These are phyloP conservation scores for Drosophila greeni DNA, from an alignment of 2,888 invertebrate species.

Conservation along the genomic window DNA sequence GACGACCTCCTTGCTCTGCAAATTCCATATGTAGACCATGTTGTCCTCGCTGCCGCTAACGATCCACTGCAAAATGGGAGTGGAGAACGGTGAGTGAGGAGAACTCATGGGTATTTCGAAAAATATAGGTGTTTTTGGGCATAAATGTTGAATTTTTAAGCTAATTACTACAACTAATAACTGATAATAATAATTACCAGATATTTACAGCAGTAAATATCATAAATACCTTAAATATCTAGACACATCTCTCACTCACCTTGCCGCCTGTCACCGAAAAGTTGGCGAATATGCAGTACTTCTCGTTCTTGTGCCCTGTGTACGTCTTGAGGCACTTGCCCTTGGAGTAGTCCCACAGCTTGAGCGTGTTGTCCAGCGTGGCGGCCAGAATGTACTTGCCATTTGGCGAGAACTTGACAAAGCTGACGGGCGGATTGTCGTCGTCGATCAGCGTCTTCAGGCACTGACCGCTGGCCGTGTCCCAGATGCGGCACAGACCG, in stretches of 20 bases:
- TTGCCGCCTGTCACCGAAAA: constrained; percentile 99
- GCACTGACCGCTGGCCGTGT: constrained; percentile 99
- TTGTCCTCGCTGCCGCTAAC: constrained; percentile 99
- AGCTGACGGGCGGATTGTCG: constrained; percentile 99
- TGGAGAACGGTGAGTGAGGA: neutral
- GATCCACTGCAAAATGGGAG: constrained; percentile 88
- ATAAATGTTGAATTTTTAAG: neutral
- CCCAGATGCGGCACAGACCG: constrained; percentile 99
- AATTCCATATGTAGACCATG: constrained; percentile 99
- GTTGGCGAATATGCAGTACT: constrained; percentile 99
- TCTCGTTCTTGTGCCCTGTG: constrained; percentile 98
- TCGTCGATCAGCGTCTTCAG: constrained; percentile 99
- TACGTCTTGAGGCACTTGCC: constrained; percentile 99
- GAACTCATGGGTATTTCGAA: neutral
- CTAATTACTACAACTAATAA: neutral
- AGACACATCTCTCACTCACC: constrained; percentile 80
- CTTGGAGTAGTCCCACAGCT: constrained; percentile 99
- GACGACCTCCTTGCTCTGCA: constrained; percentile 99
- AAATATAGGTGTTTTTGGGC: neutral
- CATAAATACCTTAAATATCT: neutral
- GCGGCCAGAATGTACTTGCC: constrained; percentile 99
- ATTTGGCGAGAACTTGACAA: constrained; percentile 99
- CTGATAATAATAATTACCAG: neutral
- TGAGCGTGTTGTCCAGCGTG: constrained; percentile 97
- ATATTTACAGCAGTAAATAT: neutral